These are phyloP conservation scores for Sebastes schlegelii DNA, from an alignment of 2,113 vertebrate genomes.

Conservation along the genomic window DNA sequence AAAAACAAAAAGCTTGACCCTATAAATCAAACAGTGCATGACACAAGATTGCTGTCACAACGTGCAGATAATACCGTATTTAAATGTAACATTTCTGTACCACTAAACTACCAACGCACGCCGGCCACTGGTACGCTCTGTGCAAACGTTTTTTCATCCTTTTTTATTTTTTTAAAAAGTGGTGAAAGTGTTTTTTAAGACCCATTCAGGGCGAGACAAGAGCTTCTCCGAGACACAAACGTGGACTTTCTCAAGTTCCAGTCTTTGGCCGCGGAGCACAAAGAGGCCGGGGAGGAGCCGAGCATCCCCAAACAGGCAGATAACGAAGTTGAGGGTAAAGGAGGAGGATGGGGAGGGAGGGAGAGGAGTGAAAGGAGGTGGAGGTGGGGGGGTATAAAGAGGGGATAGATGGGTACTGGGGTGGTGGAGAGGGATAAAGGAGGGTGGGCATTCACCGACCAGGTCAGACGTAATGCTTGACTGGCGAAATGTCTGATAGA, in stretches of 20 bases:
- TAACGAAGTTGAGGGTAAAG: slow-evolving; percentile 47
- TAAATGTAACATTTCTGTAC: not conserved
- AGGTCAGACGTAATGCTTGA: slow-evolving; percentile 76
- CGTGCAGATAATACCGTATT: not conserved
- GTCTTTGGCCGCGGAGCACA: slow-evolving; percentile 60
- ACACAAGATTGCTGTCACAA: too few species aligned
- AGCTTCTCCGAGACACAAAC: slow-evolving; percentile 60
- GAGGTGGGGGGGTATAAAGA: slow-evolving; percentile 18
- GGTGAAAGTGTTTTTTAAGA: slow-evolving; percentile 53
- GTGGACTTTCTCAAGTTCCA: slow-evolving; percentile 79
- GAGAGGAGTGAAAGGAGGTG: not conserved
- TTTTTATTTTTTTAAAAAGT: not conserved
- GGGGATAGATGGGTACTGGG: slow-evolving; percentile 21
- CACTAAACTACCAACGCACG: not conserved
- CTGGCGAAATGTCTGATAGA: slow-evolving; percentile 75
- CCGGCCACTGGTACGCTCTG: not conserved
- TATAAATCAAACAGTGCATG: not conserved
- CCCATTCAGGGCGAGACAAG: slow-evolving; percentile 69
- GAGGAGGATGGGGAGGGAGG: slow-evolving; percentile 23
- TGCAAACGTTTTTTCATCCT: not conserved
- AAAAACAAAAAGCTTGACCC: too few species aligned
- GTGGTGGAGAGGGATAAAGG: slow-evolving; percentile 8
- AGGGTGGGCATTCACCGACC: slow-evolving; percentile 61
- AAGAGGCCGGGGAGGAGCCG: slow-evolving; percentile 59
- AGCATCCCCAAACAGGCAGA: slow-evolving; percentile 70